Evolutionary conservation across 2,797 vertebrate species (phyloP), one percentile per base, ranked within the genome.

Genomic region (Simalia tracyae): DNA sequence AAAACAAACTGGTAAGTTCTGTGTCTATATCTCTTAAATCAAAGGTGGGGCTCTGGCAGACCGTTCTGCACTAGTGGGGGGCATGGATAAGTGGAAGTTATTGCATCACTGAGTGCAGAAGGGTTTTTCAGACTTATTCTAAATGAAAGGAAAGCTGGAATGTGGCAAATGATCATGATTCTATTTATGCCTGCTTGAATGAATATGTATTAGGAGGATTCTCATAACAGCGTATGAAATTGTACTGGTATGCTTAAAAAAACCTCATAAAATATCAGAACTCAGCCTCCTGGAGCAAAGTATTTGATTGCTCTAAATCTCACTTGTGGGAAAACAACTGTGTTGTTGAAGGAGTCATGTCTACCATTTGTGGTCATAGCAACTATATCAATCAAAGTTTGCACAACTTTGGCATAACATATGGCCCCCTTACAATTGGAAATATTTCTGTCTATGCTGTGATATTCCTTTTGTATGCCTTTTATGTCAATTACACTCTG

Each of bases 181-280:
- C 31, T 90, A 28, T 84, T 90, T 11, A 84, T 31, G 19, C 5
- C 36, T 28, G 2, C 22, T 57, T 89, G 31, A 26, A 60, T 11
- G 42, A 46, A 63, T 81, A 42, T 90, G 10, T 90, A 26, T 90
- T 26, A 63, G 17, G 28, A 31, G 19, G 22, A 68, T 28, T 24
- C 9, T 42, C n/a, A 7, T 54, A 87, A 28, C 9, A 42, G 22
- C 19, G 22, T 56, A 31, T 87, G 24, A 31, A 68, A 72, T 22
- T 50, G 4, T 36, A 50, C 26, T 54, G 57, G 19, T n/a, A 63
- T 12, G n/a, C 28, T 50, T 50, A 50, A 50, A 50, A 42, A 60
- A 86, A 90, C 36, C 0, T 5, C 0, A 0, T 22, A 56, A 31
- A 15, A 90, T 50, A 0, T 2, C 4, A 81, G n/a, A 85, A 24